Percentiles rank a stretch among this genome's conserved stretches.
Conservation (phyloP, 2,113 vertebrate species). For the Xenopus laevis region DNA sequence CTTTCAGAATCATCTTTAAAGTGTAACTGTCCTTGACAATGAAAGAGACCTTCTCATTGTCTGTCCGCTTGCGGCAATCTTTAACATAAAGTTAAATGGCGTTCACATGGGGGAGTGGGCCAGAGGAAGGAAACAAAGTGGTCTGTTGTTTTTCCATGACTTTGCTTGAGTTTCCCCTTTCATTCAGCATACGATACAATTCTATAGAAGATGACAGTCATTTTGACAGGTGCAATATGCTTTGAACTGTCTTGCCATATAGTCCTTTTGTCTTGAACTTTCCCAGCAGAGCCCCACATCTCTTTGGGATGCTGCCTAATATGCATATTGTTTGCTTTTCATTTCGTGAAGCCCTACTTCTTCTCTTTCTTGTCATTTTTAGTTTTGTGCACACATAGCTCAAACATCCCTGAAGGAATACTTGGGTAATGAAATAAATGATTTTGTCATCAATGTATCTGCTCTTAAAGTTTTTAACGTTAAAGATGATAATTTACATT, state of each 20-base stretch:
- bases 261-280: conserved; percentile 81
- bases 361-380: conserved; percentile 50
- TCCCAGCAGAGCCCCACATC: conserved; percentile 70
- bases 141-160: conserved; percentile 77
- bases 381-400: conserved; percentile 49
- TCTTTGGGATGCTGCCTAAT: conserved; percentile 68
- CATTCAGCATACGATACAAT: conserved; percentile 68
- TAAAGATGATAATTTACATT: no score
- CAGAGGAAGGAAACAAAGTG: conserved; percentile 77
- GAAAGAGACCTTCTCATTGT: conserved; percentile 80
- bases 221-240: conserved; percentile 93
- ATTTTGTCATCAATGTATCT: no score
- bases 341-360: conserved; percentile 63
- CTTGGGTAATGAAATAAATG: no score
- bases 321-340: conserved; percentile 72
- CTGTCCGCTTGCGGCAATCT: conserved; percentile 72
- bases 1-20: conserved; percentile 84
- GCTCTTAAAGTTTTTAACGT: no score
- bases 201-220: conserved; percentile 78
- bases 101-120: conserved; percentile 75
- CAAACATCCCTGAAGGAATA: no score
- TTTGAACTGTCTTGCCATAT: conserved; percentile 90
- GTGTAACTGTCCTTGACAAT: conserved; percentile 92
- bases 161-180: conserved; percentile 72
- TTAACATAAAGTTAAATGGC: conserved; percentile 73